Conservation (phyloP, 2,888 invertebrate genomes). For the Eustalomyia histrio region DNA sequence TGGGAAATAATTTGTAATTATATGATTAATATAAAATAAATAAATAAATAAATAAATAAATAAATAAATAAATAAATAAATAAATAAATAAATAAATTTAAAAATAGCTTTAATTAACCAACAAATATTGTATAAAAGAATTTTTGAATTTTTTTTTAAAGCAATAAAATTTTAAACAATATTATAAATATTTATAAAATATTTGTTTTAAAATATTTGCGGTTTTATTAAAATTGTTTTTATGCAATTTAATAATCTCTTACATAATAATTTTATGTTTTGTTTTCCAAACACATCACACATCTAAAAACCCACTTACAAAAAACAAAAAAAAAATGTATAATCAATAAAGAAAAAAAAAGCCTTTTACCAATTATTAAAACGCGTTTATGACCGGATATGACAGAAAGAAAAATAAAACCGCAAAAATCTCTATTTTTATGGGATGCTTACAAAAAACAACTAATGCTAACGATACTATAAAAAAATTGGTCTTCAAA, state of each 20-base stretch:
- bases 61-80: no score
- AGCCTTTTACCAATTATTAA: conserved; percentile 12
- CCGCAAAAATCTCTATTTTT: conserved; percentile 20
- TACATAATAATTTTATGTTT: conserved; percentile 26
- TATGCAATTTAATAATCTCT: conserved; percentile 7
- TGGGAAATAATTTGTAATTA: no score
- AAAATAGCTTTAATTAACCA: no score
- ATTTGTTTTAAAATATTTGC: neutral
- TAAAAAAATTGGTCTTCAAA: neutral
- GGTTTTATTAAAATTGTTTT: neutral
- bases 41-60: no score
- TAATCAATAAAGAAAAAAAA: conserved; percentile 29
- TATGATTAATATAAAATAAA: no score
- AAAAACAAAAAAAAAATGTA: conserved; percentile 14
- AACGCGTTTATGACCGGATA: conserved; percentile 51
- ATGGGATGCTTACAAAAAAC: neutral
- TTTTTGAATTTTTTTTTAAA: no score
- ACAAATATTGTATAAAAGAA: no score
- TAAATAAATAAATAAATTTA: no score
- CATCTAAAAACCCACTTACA: conserved; percentile 35
- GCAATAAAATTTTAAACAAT: neutral
- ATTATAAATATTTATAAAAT: neutral
- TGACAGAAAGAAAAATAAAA: conserved; percentile 10
- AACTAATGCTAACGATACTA: neutral
- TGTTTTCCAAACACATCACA: neutral